phyloP scores from a whole-genome alignment of 2,797 vertebrate species.

The Anguilla megastoma region DNA sequence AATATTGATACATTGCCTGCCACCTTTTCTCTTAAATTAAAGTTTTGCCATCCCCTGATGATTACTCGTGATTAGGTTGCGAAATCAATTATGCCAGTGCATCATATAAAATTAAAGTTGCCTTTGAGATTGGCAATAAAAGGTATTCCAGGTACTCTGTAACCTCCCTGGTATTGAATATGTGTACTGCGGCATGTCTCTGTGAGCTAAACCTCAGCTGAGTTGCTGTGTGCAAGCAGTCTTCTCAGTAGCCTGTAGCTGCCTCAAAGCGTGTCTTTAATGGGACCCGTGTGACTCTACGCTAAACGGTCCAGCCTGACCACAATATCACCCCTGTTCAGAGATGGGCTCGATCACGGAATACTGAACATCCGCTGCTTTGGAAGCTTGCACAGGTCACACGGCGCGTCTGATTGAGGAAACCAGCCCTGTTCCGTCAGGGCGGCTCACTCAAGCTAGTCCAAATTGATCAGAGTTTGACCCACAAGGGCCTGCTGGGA shows the following conservation, averaged over 20 bases:
- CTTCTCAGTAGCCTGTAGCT: not conserved
- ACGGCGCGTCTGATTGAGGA: not conserved
- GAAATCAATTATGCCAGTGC: not conserved
- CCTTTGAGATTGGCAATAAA: not conserved
- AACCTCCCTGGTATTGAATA: not conserved
- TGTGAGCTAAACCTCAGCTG: not conserved
- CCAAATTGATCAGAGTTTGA: not conserved
- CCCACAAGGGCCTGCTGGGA: not conserved
- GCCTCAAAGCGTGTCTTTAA: conserved; percentile 45
- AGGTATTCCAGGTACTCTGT: not conserved
- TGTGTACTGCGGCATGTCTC: not conserved
- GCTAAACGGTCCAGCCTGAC: conserved; percentile 61
- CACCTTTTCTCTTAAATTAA: not conserved
- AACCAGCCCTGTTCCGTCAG: not conserved
- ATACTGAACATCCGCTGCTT: not conserved
- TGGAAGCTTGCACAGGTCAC: not conserved
- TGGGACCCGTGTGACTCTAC: conserved; percentile 59
- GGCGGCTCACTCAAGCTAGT: not conserved
- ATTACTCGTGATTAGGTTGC: not conserved
- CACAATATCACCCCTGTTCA: not conserved
- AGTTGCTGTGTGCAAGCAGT: not conserved
- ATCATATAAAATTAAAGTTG: not conserved
- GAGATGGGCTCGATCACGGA: not conserved
- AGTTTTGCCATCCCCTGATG: too few relatives aligned
- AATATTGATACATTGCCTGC: not conserved